Evolutionary conservation across 2,888 invertebrate genomes (phyloP).

Genomic region (Eupelmus urozonus): DNA sequence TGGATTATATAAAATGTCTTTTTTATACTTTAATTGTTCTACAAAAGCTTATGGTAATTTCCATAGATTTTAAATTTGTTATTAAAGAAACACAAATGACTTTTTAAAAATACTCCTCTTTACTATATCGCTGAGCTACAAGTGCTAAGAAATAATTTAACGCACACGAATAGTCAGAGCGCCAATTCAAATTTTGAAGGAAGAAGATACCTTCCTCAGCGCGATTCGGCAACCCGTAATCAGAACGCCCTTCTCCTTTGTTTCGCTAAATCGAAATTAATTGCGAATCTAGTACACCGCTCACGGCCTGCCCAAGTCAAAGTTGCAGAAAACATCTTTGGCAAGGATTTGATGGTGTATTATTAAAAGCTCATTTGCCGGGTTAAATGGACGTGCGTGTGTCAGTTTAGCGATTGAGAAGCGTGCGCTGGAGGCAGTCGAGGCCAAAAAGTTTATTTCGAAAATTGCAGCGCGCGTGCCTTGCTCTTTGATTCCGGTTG

Average conservation of each 20-base stretch:
- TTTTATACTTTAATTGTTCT: neutral
- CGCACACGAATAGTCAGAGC: neutral
- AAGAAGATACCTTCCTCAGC: slow-evolving; percentile 49
- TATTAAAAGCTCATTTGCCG: slow-evolving; percentile 61
- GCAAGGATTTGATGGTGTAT: slow-evolving; percentile 43
- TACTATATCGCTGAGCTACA: too few relatives aligned
- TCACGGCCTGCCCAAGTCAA: neutral
- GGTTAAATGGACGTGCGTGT: slow-evolving; percentile 57
- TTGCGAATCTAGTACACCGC: slow-evolving; percentile 53
- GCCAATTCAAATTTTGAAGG: slow-evolving; percentile 42
- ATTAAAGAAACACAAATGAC: too few relatives aligned
- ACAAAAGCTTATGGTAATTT: too few relatives aligned
- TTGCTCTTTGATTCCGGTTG: slow-evolving; percentile 23
- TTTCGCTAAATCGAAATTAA: slow-evolving; percentile 60
- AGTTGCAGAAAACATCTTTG: slow-evolving; percentile 47
- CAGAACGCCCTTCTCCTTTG: slow-evolving; percentile 42
- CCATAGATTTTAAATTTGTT: too few relatives aligned
- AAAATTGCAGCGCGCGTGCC: slow-evolving; percentile 45
- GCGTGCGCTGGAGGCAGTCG: slow-evolving; percentile 4
- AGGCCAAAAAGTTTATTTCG: slow-evolving; percentile 55
- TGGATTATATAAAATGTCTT: neutral
- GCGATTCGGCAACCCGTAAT: slow-evolving; percentile 49
- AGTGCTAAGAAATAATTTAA: neutral
- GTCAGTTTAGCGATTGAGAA: slow-evolving; percentile 57
- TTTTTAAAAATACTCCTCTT: too few relatives aligned